Percentiles rank a stretch among this genome's conserved stretches.
These are phyloP conservation scores for Bruchidius siliquastri DNA, from an alignment of 2,888 invertebrate species.

Conservation along the genomic window DNA sequence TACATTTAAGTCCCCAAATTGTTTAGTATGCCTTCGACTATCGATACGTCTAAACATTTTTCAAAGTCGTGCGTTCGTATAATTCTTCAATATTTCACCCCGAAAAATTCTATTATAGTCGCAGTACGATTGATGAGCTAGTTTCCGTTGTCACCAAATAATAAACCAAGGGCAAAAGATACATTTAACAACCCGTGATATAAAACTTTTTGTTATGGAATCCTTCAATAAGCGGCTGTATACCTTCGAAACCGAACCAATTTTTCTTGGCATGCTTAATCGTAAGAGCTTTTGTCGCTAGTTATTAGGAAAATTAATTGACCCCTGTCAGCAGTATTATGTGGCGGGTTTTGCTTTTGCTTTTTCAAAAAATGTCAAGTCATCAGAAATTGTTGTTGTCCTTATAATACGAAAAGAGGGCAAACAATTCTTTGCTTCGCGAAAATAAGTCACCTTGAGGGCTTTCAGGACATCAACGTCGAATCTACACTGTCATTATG, in stretches of 20 bases:
- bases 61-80: neutral
- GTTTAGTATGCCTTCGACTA: neutral
- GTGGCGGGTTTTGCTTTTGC: neutral
- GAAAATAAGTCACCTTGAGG: neutral
- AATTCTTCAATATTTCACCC: neutral
- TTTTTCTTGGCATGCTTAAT: constrained; percentile 1
- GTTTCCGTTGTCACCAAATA: neutral
- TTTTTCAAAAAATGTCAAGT: neutral
- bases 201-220: neutral
- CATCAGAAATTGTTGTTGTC: neutral
- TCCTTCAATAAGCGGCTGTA: neutral
- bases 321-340: neutral
- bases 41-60: neutral
- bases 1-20: neutral
- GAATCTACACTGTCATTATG: neutral
- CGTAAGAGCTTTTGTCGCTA: neutral
- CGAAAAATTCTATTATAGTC: neutral
- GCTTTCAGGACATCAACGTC: neutral
- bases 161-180: neutral
- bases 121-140: neutral
- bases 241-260: neutral
- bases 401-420: neutral
- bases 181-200: neutral
- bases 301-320: constrained; percentile 2
- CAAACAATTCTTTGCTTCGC: neutral